Evolutionary conservation across 2,797 vertebrate genomes (phyloP).

Genomic region (Enteromius radiatus): DNA sequence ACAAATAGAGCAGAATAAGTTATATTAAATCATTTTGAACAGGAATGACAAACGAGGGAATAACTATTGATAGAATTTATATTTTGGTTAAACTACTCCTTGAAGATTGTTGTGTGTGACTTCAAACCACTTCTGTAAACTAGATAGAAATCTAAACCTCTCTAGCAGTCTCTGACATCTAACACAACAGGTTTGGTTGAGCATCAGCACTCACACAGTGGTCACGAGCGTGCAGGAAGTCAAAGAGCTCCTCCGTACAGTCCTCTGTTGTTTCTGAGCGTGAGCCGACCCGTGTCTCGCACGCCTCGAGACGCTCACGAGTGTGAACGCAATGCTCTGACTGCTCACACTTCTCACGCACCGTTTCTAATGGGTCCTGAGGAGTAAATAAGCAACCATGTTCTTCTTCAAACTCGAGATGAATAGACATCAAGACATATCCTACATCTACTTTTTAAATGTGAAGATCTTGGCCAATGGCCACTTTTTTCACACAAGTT

Average conservation of each 20-base stretch:
- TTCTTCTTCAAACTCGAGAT: neutral
- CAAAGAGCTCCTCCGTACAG: constrained; percentile 95
- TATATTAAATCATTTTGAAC: neutral
- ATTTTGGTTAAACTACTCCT: neutral
- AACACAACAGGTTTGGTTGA: neutral
- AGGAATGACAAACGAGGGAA: neutral
- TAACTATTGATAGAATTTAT: neutral
- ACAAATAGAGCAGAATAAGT: neutral
- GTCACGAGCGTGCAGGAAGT: constrained; percentile 94
- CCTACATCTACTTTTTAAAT: no score
- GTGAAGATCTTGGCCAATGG: no score
- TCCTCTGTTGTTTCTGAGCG: constrained; percentile 86
- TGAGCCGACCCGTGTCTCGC: constrained; percentile 85
- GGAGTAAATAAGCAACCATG: constrained; percentile 10
- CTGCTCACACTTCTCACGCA: constrained; percentile 88
- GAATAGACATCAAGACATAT: no score
- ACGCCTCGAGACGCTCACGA: constrained; percentile 83
- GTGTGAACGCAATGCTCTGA: constrained; percentile 84
- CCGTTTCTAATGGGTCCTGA: constrained; percentile 86
- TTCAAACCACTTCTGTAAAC: neutral
- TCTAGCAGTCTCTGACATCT: neutral
- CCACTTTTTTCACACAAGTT: no score
- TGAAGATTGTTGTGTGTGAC: neutral
- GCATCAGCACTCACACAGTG: constrained; percentile 88
- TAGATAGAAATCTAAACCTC: neutral